phyloP scores from a whole-genome alignment of 2,888 invertebrate genomes.

The Listrodromus nycthemerus region DNA sequence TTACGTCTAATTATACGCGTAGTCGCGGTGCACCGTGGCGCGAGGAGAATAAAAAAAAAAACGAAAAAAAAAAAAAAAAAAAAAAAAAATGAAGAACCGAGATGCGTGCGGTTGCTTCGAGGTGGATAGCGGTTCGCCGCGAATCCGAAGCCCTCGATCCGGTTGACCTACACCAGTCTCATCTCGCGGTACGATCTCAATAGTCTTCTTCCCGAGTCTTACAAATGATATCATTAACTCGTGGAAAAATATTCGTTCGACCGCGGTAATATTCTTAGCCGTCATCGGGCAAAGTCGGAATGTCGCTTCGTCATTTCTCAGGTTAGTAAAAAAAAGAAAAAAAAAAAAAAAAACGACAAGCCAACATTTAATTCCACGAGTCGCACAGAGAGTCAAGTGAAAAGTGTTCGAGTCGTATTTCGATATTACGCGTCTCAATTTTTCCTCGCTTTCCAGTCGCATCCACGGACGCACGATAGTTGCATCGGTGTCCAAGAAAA shows the following conservation, averaged over 20 bases:
- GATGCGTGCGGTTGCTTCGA: slow-evolving; percentile 33
- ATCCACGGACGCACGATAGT: neutral
- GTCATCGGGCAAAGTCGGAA: neutral
- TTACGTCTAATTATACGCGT: slow-evolving; percentile 81
- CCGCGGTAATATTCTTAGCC: neutral
- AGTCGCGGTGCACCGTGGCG: slow-evolving; percentile 64
- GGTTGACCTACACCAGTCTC: slow-evolving; percentile 41
- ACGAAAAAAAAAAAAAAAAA: slow-evolving; percentile 39
- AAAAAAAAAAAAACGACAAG: neutral
- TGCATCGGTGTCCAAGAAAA: neutral
- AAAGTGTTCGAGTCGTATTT: neutral
- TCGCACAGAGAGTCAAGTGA: neutral
- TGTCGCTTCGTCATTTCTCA: neutral
- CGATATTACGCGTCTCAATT: neutral
- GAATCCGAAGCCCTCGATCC: slow-evolving; percentile 49
- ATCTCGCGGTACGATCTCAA: slow-evolving; percentile 11
- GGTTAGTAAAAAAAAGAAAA: neutral
- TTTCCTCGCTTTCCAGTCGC: neutral
- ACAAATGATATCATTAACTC: neutral
- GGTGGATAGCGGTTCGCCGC: slow-evolving; percentile 45
- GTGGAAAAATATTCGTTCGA: slow-evolving; percentile 6
- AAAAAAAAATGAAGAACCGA: slow-evolving; percentile 36
- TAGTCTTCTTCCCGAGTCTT: slow-evolving; percentile 10
- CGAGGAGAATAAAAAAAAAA: slow-evolving; percentile 48
- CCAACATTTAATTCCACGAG: no score